phyloP scores from a whole-genome alignment of 1,140 invertebrate species.

The Drosophila nikananu region DNA sequence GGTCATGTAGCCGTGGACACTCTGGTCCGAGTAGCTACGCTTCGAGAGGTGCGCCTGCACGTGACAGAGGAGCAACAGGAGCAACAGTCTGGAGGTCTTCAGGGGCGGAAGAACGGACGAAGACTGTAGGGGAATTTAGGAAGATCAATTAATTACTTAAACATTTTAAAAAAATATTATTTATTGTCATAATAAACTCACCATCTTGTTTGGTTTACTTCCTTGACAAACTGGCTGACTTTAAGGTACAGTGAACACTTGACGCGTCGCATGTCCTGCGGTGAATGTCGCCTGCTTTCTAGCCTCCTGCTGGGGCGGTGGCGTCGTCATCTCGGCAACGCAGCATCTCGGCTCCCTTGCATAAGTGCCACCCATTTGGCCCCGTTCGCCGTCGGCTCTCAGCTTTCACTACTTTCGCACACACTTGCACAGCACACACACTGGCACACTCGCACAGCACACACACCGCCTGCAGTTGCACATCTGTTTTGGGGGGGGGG shows the following conservation, averaged over 20 bases:
- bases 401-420: constrained; percentile 53
- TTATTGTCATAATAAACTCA: constrained; percentile 7
- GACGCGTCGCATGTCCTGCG: constrained; percentile 52
- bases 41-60: constrained; percentile 86
- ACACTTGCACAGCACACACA: neutral
- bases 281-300: constrained; percentile 47
- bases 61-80: constrained; percentile 85
- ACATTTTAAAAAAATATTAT: neutral
- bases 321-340: constrained; percentile 45
- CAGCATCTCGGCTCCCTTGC: constrained; percentile 50
- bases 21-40: constrained; percentile 91
- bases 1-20: constrained; percentile 91
- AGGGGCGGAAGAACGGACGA: constrained; percentile 22
- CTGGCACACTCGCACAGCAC: constrained; percentile 4
- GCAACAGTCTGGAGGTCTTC: constrained; percentile 34
- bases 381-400: constrained; percentile 51
- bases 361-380: constrained; percentile 41
- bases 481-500: constrained; percentile 3
- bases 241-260: constrained; percentile 47
- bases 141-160: constrained; percentile 1
- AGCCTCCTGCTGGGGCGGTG: constrained; percentile 58
- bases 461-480: constrained; percentile 27
- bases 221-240: constrained; percentile 14
- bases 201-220: constrained; percentile 45
- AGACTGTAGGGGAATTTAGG: constrained; percentile 13